Conservation (phyloP, 37 sponge, comb jelly and placozoan species). For the Oopsacas minuta region DNA sequence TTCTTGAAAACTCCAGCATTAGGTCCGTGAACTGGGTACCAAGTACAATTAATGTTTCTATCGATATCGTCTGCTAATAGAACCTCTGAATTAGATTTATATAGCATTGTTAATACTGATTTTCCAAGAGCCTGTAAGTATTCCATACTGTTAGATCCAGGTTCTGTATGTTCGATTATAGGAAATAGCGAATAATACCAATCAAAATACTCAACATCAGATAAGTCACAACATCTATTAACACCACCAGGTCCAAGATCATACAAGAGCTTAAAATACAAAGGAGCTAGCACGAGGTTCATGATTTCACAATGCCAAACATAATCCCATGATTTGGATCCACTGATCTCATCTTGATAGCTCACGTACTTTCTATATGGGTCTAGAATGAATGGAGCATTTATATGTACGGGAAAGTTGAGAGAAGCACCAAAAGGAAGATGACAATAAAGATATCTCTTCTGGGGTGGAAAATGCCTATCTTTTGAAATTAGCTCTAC, state of each 20-base stretch:
- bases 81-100: not conserved
- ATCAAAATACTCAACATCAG: not conserved
- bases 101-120: not conserved
- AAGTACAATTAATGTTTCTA: not conserved
- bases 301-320: not conserved
- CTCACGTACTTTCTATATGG: not conserved
- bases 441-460: slow-evolving; percentile 8
- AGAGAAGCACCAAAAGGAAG: slow-evolving; percentile 4
- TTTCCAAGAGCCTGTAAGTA: not conserved
- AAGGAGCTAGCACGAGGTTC: not conserved
- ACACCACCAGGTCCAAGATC: not conserved
- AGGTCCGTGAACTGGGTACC: not conserved
- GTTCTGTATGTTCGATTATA: not conserved
- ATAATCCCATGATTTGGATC: not conserved
- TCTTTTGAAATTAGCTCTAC: not conserved
- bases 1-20: not conserved
- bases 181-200: slow-evolving; percentile 10
- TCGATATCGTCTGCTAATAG: not conserved
- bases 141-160: not conserved
- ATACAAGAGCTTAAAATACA: not conserved
- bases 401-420: not conserved
- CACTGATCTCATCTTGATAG: not conserved
- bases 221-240: not conserved
- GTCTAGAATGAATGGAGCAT: not conserved
- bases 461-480: not conserved